A percentile compares a stretch with the other conserved stretches of the same genome.
Conservation (phyloP, 1,140 invertebrate genomes). For the Metaphire vulgaris region DNA sequence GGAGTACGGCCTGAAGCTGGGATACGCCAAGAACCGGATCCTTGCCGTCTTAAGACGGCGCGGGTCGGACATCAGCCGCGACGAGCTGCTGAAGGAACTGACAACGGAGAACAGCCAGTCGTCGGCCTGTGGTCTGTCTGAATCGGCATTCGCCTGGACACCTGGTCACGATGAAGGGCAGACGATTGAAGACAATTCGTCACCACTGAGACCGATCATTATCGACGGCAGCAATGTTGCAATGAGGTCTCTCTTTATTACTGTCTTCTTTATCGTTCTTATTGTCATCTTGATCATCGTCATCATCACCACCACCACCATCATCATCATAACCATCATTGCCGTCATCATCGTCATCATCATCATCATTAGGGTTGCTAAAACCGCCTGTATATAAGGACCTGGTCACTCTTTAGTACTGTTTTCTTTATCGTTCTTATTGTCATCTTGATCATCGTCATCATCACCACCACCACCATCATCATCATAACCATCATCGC, state of each 20-base stretch:
- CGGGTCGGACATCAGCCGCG: not conserved
- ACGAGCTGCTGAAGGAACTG: not conserved
- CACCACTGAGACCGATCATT: slow-evolving; percentile 42
- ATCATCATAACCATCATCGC: too few relatives aligned
- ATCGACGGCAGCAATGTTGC: slow-evolving; percentile 53
- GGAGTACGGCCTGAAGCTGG: not conserved
- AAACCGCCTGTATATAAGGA: not conserved
- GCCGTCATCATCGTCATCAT: too few relatives aligned
- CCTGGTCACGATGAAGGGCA: not conserved
- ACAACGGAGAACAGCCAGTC: not conserved
- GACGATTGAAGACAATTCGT: not conserved
- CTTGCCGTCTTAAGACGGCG: not conserved
- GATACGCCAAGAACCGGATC: not conserved
- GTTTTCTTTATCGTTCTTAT: not conserved
- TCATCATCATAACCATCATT: too few relatives aligned
- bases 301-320: too few relatives aligned
- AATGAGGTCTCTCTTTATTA: slow-evolving; percentile 49
- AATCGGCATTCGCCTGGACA: not conserved
- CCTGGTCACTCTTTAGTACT: not conserved
- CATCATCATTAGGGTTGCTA: too few relatives aligned
- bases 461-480: too few relatives aligned
- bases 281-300: not conserved
- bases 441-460: too few relatives aligned
- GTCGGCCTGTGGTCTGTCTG: not conserved
- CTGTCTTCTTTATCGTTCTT: not conserved